These are phyloP conservation scores for Cyanistes caeruleus DNA, from an alignment of 2,113 vertebrate species.

Conservation along the genomic window DNA sequence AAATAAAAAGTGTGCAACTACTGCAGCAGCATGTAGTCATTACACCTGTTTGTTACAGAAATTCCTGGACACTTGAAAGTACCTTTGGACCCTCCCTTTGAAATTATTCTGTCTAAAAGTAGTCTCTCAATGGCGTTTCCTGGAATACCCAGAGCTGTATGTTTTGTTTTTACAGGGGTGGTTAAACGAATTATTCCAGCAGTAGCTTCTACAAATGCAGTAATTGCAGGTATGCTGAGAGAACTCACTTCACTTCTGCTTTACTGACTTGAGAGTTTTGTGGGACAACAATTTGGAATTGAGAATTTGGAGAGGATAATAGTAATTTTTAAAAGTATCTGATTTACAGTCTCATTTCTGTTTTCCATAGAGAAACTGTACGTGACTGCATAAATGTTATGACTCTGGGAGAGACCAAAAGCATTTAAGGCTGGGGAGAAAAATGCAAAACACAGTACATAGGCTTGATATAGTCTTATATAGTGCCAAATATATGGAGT, in stretches of 20 bases:
- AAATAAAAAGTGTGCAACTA: neutral
- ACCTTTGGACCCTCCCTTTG: neutral
- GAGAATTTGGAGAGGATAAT: neutral
- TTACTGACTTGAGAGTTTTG: neutral
- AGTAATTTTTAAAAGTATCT: neutral
- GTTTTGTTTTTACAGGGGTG: conserved; percentile 80
- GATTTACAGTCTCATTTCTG: neutral
- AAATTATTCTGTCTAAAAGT: neutral
- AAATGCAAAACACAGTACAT: neutral
- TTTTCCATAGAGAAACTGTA: neutral
- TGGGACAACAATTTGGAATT: neutral
- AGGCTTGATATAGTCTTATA: neutral
- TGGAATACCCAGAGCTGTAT: neutral
- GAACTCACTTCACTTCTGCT: neutral
- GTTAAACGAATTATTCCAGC: conserved; percentile 97
- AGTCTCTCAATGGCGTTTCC: neutral
- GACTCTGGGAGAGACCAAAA: neutral
- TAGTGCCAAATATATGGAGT: neutral
- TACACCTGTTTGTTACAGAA: neutral
- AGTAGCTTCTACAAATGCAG: conserved; percentile 96
- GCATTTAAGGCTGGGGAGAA: neutral
- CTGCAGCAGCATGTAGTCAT: neutral
- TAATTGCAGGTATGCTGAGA: conserved; percentile 87
- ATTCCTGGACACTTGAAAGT: neutral
- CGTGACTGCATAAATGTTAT: neutral